Conservation (phyloP, 2,113 vertebrate species). For the Phylloscopus whistleri region DNA sequence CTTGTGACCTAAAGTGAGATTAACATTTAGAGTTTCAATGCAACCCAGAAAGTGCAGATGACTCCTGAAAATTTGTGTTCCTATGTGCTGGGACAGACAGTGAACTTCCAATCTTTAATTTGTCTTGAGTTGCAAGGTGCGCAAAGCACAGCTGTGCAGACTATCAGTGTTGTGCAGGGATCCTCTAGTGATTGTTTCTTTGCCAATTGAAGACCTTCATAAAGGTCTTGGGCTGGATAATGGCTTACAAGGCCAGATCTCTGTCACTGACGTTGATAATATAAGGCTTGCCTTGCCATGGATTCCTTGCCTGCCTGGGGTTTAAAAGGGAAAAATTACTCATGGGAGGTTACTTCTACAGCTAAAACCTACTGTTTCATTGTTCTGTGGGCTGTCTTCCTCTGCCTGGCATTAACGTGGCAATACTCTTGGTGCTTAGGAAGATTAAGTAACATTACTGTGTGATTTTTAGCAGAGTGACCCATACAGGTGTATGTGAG, state of each 20-base stretch:
- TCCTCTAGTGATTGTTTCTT: not conserved
- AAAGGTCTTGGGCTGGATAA: not conserved
- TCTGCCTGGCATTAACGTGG: not conserved
- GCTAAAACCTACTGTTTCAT: not conserved
- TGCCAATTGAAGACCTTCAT: not conserved
- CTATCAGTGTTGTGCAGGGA: not conserved
- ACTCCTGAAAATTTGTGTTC: not conserved
- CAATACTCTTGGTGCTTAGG: not conserved
- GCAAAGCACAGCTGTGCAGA: not conserved
- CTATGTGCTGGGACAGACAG: rapidly evolving
- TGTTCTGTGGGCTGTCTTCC: not conserved
- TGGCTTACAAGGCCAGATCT: not conserved
- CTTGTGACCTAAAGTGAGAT: not conserved
- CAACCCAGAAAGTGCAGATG: not conserved
- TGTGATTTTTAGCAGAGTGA: not conserved
- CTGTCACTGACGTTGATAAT: not conserved
- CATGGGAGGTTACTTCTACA: not conserved
- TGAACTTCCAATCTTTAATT: not conserved
- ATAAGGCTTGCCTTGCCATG: not conserved
- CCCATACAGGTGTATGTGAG: not conserved
- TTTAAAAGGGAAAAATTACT: not conserved
- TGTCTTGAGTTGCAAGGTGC: not conserved
- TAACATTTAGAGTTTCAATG: not conserved
- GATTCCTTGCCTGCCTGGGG: not conserved
- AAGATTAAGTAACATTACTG: not conserved